These are phyloP conservation scores for Oreotrochilus melanogaster DNA, from an alignment of 2,113 vertebrate genomes.

Conservation along the genomic window DNA sequence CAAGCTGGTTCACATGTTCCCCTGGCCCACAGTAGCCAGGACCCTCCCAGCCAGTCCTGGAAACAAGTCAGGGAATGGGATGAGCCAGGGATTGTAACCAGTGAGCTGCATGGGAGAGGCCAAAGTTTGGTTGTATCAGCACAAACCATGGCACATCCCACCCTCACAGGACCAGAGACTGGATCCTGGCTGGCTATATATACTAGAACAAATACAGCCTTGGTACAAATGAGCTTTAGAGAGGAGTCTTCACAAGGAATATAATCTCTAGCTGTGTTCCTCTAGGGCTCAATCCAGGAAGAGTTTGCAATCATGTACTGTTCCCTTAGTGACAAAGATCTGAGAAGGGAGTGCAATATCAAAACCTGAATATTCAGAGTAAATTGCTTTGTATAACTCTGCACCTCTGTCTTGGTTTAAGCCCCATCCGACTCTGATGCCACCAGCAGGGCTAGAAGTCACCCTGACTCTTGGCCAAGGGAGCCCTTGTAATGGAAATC, in stretches of 20 bases:
- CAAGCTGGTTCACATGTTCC: neutral
- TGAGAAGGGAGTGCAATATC: neutral
- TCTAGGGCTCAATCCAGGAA: neutral
- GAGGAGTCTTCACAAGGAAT: neutral
- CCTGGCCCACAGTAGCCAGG: neutral
- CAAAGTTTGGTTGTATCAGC: constrained; percentile 4
- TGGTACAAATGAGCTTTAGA: neutral
- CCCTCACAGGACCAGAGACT: neutral
- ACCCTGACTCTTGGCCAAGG: neutral
- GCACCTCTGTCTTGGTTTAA: neutral
- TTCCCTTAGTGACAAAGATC: neutral
- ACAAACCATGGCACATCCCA: neutral
- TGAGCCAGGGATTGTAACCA: neutral
- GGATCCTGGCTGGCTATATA: neutral
- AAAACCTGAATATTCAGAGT: neutral
- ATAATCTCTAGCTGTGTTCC: neutral
- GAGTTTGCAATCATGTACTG: neutral
- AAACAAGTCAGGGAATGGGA: neutral
- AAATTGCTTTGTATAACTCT: neutral
- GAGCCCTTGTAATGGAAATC: neutral
- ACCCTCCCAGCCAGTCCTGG: neutral
- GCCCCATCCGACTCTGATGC: neutral
- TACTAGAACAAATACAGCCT: neutral
- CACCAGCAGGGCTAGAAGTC: neutral
- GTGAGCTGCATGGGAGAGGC: neutral